A percentile compares a stretch with the other conserved stretches of the same genome.
Conservation (phyloP, 2,888 invertebrate species). For the Caradrina clavipalpis region DNA sequence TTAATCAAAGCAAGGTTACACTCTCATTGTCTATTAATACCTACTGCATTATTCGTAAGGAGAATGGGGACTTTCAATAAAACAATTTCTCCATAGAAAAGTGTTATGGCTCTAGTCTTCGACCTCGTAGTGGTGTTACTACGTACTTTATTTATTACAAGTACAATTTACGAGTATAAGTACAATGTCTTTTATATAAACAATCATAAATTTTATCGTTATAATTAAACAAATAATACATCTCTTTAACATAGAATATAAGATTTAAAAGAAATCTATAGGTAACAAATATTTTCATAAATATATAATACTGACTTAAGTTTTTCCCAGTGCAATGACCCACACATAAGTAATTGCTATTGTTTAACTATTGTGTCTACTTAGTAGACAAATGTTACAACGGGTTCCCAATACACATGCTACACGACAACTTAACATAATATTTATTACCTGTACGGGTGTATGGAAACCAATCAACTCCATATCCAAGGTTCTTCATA, state of each 20-base stretch:
- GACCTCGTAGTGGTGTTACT: no score
- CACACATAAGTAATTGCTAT: no score
- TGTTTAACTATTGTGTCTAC: no score
- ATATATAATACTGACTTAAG: constrained; percentile 14
- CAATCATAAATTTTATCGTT: background rate
- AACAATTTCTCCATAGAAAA: no score
- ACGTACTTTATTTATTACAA: no score
- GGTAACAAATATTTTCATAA: background rate
- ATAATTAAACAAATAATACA: background rate
- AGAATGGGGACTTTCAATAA: no score
- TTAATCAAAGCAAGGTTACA: no score
- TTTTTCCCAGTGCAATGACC: no score
- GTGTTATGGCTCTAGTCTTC: no score
- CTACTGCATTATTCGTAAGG: no score
- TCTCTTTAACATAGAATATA: background rate
- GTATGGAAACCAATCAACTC: background rate
- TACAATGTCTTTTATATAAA: background rate
- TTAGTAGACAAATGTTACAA: background rate
- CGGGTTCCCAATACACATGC: background rate
- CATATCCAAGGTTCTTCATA: constrained; percentile 31
- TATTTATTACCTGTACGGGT: background rate
- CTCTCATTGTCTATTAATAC: no score
- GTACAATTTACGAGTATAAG: no score
- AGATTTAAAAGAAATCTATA: background rate
- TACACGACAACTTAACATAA: background rate